Evolutionary conservation across 2,797 vertebrate species (phyloP), one percentile per base, ranked within the genome.

Genomic region (Basileuterus tristriatus): DNA sequence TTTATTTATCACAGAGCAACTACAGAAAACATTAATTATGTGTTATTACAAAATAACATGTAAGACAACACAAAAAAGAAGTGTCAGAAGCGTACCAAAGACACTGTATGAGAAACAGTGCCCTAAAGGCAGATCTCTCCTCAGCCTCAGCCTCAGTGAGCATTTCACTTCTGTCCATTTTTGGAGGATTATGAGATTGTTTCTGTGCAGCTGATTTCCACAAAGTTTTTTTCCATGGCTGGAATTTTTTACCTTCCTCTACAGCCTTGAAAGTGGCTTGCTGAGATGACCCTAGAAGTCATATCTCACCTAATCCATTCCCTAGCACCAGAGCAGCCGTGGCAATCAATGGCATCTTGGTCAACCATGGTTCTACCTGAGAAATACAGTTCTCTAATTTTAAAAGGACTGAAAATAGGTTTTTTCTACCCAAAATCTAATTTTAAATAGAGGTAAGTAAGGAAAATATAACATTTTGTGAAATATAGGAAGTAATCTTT

Each of bases 261-360:
- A 30, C 34, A 87, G 22, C n/a, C 36, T 84, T 89, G 63, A 67
- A 72, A 67, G n/a, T 41, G 76, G 18, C 16, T 72, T 82, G 20
- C 9, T 3, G 8, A 67, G 75, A 87, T 85, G 59, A 93, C 84
- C 55, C 59, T 70, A 70, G 44, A 29, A 83, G 82, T 82, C 50
- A 62, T 34, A 50, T 32, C 60, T 94, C 87, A 94, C 79, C 37
- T 89, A 78, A 93, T 85, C 79, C 85, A 83, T 88, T 85, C 55
- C 21, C 36, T 53, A 62, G 41, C 50, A 62, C 53, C 68, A 68
- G 27, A 34, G 11, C 13, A 78, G 36, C 43, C 36, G 43, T 46
- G 24, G 15, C 11, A 67, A 46, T 60, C 83, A 80, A 71, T 71
- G 65, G 34, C 49, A 78, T 71, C 22, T 71, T 58, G 58, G 18